A percentile compares a stretch with the other conserved stretches of the same genome.
phyloP scores from a whole-genome alignment of 1,140 invertebrate species.

The Drosophila auraria region DNA sequence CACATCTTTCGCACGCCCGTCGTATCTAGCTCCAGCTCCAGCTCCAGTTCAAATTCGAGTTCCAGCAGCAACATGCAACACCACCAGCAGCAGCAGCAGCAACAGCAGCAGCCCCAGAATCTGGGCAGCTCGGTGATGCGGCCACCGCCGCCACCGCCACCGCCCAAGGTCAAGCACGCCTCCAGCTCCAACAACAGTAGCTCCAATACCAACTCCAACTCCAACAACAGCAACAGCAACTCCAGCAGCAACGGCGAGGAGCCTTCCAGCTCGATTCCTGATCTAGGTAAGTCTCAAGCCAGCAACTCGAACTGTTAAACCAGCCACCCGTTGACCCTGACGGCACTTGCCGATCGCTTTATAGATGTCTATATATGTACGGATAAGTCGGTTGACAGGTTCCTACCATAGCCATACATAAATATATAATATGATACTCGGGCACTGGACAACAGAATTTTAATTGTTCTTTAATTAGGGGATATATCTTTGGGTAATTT shows the following conservation, averaged over 20 bases:
- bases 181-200: slow-evolving; percentile 34
- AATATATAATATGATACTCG: not conserved
- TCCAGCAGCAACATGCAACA: slow-evolving; percentile 38
- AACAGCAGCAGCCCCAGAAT: slow-evolving; percentile 35
- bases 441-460: slow-evolving; percentile 25
- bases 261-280: slow-evolving; percentile 93
- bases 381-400: slow-evolving; percentile 39
- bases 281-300: slow-evolving; percentile 89
- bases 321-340: slow-evolving; percentile 73
- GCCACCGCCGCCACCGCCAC: slow-evolving; percentile 87
- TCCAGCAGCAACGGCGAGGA: slow-evolving; percentile 87
- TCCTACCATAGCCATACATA: slow-evolving; percentile 14
- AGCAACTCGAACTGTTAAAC: slow-evolving; percentile 22
- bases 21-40: slow-evolving; percentile 77
- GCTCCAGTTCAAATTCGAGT: slow-evolving; percentile 40
- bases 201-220: slow-evolving; percentile 5
- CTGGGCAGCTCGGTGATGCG: slow-evolving; percentile 85
- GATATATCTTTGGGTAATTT: too few relatives aligned
- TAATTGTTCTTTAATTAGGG: not conserved
- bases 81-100: slow-evolving; percentile 44
- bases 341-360: slow-evolving; percentile 58
- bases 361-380: slow-evolving; percentile 12
- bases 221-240: slow-evolving; percentile 30
- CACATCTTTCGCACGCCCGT: slow-evolving; percentile 82
- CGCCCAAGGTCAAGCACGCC: slow-evolving; percentile 85